Evolutionary conservation across 2,888 invertebrate genomes (phyloP).

Genomic region (Polydrusus cervinus): DNA sequence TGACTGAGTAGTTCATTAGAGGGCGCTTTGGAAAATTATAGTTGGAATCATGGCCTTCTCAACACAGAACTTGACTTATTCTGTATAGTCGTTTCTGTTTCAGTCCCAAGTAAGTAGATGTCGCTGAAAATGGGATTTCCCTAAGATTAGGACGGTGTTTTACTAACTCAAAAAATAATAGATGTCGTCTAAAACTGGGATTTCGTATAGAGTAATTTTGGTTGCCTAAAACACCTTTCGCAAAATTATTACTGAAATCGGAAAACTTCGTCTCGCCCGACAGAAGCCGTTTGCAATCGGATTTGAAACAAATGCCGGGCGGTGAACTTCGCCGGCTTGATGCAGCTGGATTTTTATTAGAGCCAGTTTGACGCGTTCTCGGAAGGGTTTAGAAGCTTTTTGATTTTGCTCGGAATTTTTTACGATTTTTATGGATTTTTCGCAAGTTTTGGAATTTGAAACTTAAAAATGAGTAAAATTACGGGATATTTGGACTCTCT

Average conservation of each 20-base stretch:
- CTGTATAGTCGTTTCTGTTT: too few species aligned
- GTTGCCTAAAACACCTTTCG: constrained; percentile 40
- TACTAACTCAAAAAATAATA: not conserved
- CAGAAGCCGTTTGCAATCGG: constrained; percentile 46
- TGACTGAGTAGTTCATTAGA: too few species aligned
- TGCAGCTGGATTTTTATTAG: constrained; percentile 52
- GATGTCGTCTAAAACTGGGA: not conserved
- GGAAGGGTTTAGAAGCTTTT: constrained; percentile 42
- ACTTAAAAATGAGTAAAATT: constrained; percentile 33
- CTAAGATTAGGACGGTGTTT: too few species aligned
- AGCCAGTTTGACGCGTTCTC: constrained; percentile 59
- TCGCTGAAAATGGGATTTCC: too few species aligned
- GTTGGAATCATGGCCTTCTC: too few species aligned
- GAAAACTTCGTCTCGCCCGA: constrained; percentile 36
- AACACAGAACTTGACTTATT: too few species aligned
- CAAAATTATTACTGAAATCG: constrained; percentile 20
- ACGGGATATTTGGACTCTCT: constrained; percentile 19
- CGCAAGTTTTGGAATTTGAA: constrained; percentile 39
- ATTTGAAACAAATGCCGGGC: constrained; percentile 61
- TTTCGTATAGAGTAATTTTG: constrained; percentile 3
- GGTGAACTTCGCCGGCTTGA: constrained; percentile 60
- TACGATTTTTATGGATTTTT: constrained; percentile 40
- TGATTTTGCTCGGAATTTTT: constrained; percentile 32
- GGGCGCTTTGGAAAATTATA: too few species aligned
- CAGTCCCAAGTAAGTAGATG: too few species aligned